Evolutionary conservation across 1,140 invertebrate genomes (phyloP).

Genomic region (Bilobella aurantiaca): DNA sequence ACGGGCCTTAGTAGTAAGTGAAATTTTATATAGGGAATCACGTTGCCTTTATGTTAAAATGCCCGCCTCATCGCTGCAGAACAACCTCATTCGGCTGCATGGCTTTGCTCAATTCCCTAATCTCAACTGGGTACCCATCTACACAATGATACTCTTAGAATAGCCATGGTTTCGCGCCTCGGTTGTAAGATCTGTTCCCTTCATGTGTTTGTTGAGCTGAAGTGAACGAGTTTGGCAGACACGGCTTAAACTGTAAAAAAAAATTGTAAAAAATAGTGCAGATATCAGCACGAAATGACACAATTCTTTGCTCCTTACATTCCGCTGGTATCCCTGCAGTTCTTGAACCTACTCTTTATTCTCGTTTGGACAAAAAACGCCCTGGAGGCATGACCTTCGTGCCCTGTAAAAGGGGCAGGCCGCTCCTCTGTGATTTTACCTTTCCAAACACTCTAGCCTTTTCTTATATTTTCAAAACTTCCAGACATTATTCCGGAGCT

Average conservation of each 20-base stretch:
- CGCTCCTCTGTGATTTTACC: background rate
- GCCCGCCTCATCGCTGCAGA: no score
- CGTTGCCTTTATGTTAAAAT: no score
- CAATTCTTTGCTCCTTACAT: background rate
- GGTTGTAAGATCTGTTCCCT: slow-evolving; percentile 5
- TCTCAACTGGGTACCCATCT: background rate
- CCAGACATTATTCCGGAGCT: no score
- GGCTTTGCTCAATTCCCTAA: slow-evolving; percentile 4
- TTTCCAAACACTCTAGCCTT: background rate
- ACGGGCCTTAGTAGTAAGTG: no score
- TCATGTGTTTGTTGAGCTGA: slow-evolving; percentile 10
- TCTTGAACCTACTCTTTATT: background rate
- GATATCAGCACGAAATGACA: background rate
- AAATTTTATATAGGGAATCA: no score
- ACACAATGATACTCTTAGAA: background rate
- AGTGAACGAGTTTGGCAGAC: background rate
- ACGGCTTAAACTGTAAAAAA: background rate
- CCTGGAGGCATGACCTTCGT: background rate
- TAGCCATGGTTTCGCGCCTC: background rate
- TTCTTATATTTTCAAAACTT: background rate
- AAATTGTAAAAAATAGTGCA: background rate
- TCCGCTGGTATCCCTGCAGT: background rate
- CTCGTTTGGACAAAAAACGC: background rate
- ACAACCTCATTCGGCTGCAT: background rate
- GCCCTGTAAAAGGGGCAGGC: background rate